Percentiles rank a stretch among this genome's conserved stretches.
Conservation (phyloP, 2,797 vertebrate genomes). For the Peromyscus melanophrys region DNA sequence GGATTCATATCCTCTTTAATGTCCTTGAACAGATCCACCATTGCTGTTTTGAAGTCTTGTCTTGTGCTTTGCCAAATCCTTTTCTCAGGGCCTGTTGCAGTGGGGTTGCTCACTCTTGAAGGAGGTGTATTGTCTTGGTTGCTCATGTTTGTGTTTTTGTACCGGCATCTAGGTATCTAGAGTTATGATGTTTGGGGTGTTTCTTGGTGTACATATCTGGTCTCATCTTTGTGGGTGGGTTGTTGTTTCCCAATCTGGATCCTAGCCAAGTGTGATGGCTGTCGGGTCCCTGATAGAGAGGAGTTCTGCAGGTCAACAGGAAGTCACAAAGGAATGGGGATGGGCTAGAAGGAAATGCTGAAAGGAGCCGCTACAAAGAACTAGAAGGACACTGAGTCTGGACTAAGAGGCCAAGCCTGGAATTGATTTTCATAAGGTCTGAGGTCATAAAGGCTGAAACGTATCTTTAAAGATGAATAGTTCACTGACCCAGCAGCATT, state of each 20-base stretch:
- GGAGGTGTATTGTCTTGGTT: too few relatives aligned
- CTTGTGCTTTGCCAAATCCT: neutral
- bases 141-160: neutral
- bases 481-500: too few relatives aligned
- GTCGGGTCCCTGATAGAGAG: neutral
- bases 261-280: neutral
- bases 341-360: neutral
- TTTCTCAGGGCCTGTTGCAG: neutral
- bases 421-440: neutral
- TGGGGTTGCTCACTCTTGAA: too few relatives aligned
- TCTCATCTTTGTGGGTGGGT: neutral
- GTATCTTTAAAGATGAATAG: neutral
- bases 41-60: neutral
- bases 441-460: neutral
- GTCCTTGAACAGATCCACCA: too few relatives aligned
- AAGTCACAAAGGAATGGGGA: neutral
- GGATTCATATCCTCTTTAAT: neutral
- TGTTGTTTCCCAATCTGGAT: neutral
- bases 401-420: neutral
- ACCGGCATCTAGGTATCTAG: neutral
- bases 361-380: neutral
- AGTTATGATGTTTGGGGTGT: neutral
- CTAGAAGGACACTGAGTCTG: too few relatives aligned
- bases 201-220: neutral
- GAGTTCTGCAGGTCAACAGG: neutral